A percentile compares a stretch with the other conserved stretches of the same genome.
Evolutionary conservation across 2,113 vertebrate genomes (phyloP).

Genomic region (Globicephala melas): DNA sequence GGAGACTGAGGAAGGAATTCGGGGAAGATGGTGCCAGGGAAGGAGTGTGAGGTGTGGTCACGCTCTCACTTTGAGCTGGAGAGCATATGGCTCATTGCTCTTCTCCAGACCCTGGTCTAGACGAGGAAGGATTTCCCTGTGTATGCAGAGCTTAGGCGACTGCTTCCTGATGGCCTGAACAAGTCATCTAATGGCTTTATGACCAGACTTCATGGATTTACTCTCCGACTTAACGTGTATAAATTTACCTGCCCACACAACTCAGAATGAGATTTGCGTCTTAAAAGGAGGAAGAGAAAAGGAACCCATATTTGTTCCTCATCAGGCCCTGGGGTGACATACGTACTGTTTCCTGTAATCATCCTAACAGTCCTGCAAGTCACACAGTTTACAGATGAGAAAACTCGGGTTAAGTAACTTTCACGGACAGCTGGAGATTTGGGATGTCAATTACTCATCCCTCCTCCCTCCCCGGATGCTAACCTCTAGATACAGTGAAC

Average conservation of each 20-base stretch:
- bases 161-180: no score
- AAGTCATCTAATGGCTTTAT: neutral
- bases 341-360: accelerated
- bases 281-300: neutral
- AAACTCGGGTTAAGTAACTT: neutral
- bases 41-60: accelerated
- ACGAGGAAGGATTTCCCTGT: neutral
- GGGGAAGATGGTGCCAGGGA: accelerated
- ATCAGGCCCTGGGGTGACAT: accelerated
- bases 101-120: neutral
- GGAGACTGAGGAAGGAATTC: neutral
- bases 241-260: neutral
- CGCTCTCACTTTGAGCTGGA: accelerated
- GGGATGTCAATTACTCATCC: neutral
- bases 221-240: neutral
- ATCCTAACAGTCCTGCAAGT: accelerated
- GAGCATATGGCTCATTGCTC: accelerated
- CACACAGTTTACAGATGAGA: neutral
- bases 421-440: neutral
- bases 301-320: accelerated
- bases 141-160: accelerated
- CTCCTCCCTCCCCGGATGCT: neutral
- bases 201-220: no score
- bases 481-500: neutral
- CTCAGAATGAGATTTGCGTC: neutral